These are phyloP conservation scores for Nemapogon koenigi DNA, from an alignment of 2,888 invertebrate species.

Conservation along the genomic window DNA sequence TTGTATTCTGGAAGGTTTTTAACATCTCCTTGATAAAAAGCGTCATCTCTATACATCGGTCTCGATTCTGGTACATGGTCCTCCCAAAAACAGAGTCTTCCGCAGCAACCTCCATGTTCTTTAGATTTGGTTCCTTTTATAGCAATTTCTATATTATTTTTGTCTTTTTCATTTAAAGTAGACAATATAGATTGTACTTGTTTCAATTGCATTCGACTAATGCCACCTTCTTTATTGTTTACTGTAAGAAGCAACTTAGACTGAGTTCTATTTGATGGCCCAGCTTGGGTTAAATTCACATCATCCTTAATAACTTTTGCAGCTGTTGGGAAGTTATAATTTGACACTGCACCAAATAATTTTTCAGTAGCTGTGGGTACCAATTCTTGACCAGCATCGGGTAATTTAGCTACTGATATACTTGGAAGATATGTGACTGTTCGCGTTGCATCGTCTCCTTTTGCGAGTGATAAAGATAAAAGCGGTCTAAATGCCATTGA, in stretches of 20 bases:
- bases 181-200: conserved; percentile 31
- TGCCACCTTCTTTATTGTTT: conserved; percentile 30
- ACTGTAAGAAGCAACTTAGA: conserved; percentile 38
- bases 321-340: conserved; percentile 38
- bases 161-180: conserved; percentile 20
- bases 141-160: conserved; percentile 26
- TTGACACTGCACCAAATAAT: conserved; percentile 29
- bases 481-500: conserved; percentile 44
- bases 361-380: conserved; percentile 28
- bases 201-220: conserved; percentile 37
- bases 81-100: conserved; percentile 39
- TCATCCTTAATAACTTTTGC: conserved; percentile 36
- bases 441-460: conserved; percentile 35
- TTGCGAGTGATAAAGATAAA: conserved; percentile 36
- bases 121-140: conserved; percentile 23
- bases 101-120: conserved; percentile 30
- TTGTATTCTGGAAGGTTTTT: conserved; percentile 38
- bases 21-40: conserved; percentile 43
- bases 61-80: conserved; percentile 37
- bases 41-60: conserved; percentile 53
- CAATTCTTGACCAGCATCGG: conserved; percentile 20
- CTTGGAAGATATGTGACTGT: conserved; percentile 50
- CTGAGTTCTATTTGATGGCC: conserved; percentile 26
- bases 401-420: conserved; percentile 27
- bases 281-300: conserved; percentile 23